Evolutionary conservation across 2,797 vertebrate genomes (phyloP).

Genomic region (Halcyon badia): DNA sequence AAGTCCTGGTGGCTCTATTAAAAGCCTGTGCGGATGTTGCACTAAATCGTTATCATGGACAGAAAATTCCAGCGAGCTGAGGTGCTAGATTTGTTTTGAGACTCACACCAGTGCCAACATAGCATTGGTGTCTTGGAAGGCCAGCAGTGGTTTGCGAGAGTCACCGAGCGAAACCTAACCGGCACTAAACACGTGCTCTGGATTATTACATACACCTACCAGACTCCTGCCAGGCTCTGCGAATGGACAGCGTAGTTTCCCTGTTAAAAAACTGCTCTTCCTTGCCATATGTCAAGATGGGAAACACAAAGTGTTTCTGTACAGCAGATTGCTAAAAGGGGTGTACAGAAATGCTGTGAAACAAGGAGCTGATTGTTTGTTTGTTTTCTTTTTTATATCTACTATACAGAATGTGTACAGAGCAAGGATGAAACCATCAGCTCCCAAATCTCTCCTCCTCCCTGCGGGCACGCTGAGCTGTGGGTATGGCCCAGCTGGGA

Average conservation of each 20-base stretch:
- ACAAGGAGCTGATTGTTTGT: background rate
- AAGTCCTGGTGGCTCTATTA: background rate
- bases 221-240: background rate
- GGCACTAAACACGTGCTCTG: background rate
- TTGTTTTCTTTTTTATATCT: background rate
- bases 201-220: background rate
- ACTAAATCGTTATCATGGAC: background rate
- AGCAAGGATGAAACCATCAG: background rate
- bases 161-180: background rate
- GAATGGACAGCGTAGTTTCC: background rate
- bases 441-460: background rate
- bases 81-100: background rate
- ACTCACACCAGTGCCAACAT: background rate
- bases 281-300: background rate
- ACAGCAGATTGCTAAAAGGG: background rate
- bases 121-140: background rate
- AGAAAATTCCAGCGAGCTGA: background rate
- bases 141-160: background rate
- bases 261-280: background rate
- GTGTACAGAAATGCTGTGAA: background rate
- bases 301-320: background rate
- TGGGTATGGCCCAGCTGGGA: background rate
- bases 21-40: background rate
- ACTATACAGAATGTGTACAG: background rate
- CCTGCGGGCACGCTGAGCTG: background rate